A percentile compares a stretch with the other conserved stretches of the same genome.
These are phyloP conservation scores for Collichthys lucidus DNA, from an alignment of 2,113 vertebrate genomes.

Conservation along the genomic window DNA sequence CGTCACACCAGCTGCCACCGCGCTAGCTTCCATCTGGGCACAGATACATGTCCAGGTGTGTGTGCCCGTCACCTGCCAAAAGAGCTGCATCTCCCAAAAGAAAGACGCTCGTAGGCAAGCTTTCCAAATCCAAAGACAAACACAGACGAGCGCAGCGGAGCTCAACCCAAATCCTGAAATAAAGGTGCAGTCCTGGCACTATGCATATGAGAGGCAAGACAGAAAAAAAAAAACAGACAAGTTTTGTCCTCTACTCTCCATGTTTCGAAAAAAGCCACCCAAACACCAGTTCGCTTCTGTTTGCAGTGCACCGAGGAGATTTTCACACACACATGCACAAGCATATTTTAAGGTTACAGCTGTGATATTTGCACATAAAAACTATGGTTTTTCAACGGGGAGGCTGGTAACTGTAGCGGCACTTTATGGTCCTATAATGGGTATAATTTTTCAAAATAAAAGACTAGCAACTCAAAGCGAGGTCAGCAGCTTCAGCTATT, in stretches of 20 bases:
- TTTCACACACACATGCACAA: neutral
- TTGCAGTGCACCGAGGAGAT: neutral
- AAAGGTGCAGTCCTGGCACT: conserved; percentile 43
- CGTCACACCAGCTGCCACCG: conserved; percentile 72
- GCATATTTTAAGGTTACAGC: neutral
- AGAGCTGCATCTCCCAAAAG: conserved; percentile 63
- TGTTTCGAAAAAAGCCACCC: conserved; percentile 14
- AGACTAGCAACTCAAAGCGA: too few species aligned
- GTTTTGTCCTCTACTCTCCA: conserved; percentile 7
- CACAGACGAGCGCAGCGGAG: conserved; percentile 25
- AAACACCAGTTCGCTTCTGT: neutral
- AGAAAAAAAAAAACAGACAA: neutral
- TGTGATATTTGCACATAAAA: conserved; percentile 3
- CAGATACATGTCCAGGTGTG: conserved; percentile 75
- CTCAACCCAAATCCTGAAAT: conserved; percentile 51
- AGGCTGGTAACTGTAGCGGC: neutral
- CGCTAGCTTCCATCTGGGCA: conserved; percentile 80
- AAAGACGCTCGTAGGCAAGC: conserved; percentile 58
- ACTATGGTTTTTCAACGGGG: neutral
- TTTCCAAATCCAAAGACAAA: conserved; percentile 68
- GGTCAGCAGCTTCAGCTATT: neutral
- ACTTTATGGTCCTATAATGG: neutral
- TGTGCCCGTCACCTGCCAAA: conserved; percentile 77
- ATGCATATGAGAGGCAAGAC: conserved; percentile 8
- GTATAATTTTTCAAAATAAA: too few species aligned